Base-by-base conservation (phyloP, 2,888 invertebrate species). In the Heteropelma amictum region DNA sequence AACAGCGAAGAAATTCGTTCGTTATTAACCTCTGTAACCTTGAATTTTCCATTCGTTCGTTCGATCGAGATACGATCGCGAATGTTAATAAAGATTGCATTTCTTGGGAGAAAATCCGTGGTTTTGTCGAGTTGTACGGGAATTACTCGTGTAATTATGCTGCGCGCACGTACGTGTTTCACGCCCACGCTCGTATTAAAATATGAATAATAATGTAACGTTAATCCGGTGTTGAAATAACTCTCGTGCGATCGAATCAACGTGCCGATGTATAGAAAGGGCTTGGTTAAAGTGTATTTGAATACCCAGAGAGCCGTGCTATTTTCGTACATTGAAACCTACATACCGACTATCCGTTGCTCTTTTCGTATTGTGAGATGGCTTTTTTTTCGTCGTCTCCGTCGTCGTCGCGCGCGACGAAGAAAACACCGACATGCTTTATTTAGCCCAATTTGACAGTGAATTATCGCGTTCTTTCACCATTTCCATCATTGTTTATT, bases 291-390 rank as follows among this genome's bases (percentile, higher is more conserved):
- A 28, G 28, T 49, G 54, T 79, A 80, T 84, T 82, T 82, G 83
- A 86, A 87, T 86, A 87, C 88, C 85, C n/a, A n/a, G n/a, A 83
- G 83, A 35, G 42, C n/a, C 78, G 81, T 79, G 85, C 87, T 88
- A 88, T 88, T 88, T 87, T 86, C 81, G 79, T 84, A 81, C 78
- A 78, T 77, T 80, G 86, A 82, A 88, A 85, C 87, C 87, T 88
- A 88, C 86, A 87, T 88, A 88, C 86, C 84, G 77, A 82, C n/a
- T n/a, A n/a, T 77, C 78, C 80, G 68, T 51, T 75, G 64, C 71
- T 77, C 70, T 75, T 79, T 77, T 58, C 51, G n/a, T 67, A 56
- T 61, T 54, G 61, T 42, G 40, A 49, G 53, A 65, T 60, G 47
- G 71, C 56, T 71, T 63, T 53, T 63, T 63, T 49, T 10, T 63